phyloP scores from a whole-genome alignment of 2,888 invertebrate genomes.

The Stenchaetothrips biformis region DNA sequence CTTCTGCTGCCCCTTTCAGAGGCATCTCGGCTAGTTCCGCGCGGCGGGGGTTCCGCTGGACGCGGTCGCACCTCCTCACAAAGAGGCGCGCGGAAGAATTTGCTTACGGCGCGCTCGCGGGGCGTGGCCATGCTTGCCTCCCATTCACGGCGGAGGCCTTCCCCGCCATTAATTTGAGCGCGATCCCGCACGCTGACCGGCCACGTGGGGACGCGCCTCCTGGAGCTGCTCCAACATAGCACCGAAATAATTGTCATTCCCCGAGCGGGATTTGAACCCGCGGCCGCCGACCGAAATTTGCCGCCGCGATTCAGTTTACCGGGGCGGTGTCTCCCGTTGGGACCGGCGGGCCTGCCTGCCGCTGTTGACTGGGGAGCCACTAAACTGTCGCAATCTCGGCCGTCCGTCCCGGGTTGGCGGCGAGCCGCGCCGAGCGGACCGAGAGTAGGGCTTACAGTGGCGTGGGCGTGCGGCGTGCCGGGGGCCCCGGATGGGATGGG shows the following conservation, averaged over 20 bases:
- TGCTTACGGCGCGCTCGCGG: background rate
- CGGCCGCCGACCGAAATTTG: background rate
- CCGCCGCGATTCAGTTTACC: background rate
- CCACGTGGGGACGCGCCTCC: background rate
- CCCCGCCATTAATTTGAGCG: background rate
- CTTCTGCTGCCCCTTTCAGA: too few relatives aligned
- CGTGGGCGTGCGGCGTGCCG: too few relatives aligned
- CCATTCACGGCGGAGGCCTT: background rate
- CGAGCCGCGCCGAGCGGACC: background rate
- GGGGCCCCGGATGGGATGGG: background rate
- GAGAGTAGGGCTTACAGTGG: background rate
- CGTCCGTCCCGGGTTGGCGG: too few relatives aligned
- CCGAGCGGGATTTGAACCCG: background rate
- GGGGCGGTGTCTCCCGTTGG: background rate
- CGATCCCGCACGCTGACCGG: background rate
- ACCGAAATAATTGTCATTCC: too few relatives aligned
- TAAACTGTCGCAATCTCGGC: background rate
- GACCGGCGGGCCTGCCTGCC: background rate
- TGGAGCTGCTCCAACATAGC: background rate
- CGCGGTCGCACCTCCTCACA: background rate
- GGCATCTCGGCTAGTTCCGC: background rate
- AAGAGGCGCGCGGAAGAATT: too few relatives aligned
- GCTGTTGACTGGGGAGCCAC: background rate
- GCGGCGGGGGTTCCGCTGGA: background rate
- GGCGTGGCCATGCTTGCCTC: background rate